Base-by-base conservation (phyloP, 2,888 invertebrate genomes). In the Endotricha flammealis region DNA sequence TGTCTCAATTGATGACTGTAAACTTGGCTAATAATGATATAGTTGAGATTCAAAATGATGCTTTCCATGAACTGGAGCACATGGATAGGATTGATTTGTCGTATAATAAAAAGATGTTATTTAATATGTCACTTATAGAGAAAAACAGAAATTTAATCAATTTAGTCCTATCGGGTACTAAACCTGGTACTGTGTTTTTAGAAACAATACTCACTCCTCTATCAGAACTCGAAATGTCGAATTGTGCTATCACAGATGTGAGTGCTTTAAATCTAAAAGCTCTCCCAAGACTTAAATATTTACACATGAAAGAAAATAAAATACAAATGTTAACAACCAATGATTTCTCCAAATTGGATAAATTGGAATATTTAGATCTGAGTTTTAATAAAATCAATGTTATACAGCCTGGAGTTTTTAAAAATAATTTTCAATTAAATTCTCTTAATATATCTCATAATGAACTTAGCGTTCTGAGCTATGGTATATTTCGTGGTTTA, bases 361-460 rank as follows among this genome's bases (percentile, higher is more conserved):
- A 39, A 20, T 43, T 80, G 8, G 36, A 28, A 12, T 27, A 38
- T 17, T 46, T 80, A 32, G 78, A 80, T 49, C 37, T 80, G 12
- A 79, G 80, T 46, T 59, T 43, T 12, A 80, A 80, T 38, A 49
- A 63, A 41, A 64, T 80, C 40, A 49, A 42, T 14, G 61, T 39
- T 12, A 67, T 80, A 36, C 73, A 79, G 50, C 69, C 77, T 1
- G 73, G 75, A 2, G 52, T 56, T 16, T 76, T 80, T 37, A 70
- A 58, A 48, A 64, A 74, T 5, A 76, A 70, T 13, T 37, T 31
- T 5, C 39, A 57, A 4, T 48, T 80, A 14, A 11, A 41, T 12
- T 38, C 30, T 4, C 49, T 80, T 2, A 79, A 77, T 34, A 42
- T 80, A 34, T 80, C 80, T 9, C 75, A 79, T 42, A 80, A 80